Percentiles rank a stretch among this genome's conserved stretches.
Evolutionary conservation across 2,797 vertebrate genomes (phyloP).

Genomic region (Lerista edwardsae): DNA sequence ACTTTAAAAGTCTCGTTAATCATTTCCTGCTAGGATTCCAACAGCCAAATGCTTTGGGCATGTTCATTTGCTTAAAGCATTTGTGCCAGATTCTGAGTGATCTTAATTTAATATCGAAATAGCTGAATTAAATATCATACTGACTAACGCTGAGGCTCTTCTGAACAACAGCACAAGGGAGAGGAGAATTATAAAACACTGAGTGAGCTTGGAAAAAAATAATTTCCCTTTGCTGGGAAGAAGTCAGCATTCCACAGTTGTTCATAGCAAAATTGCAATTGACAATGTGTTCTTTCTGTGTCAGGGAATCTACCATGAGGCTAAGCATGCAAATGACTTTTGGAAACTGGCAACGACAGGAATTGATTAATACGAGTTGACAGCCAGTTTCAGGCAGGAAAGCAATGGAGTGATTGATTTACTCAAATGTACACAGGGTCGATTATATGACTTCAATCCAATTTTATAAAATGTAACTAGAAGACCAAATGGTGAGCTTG

Average conservation of each 20-base stretch:
- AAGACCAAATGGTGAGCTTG: not conserved
- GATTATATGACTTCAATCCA: slow-evolving; percentile 52
- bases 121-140: slow-evolving; percentile 41
- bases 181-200: not conserved
- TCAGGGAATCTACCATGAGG: slow-evolving; percentile 63
- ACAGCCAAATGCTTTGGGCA: slow-evolving; percentile 39
- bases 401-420: slow-evolving; percentile 69
- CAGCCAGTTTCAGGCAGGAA: slow-evolving; percentile 66
- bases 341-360: slow-evolving; percentile 62
- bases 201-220: slow-evolving; percentile 25
- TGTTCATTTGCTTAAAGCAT: slow-evolving; percentile 30
- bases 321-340: slow-evolving; percentile 70
- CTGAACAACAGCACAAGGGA: not conserved
- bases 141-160: slow-evolving; percentile 32
- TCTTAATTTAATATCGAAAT: slow-evolving; percentile 55
- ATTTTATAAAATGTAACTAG: slow-evolving; percentile 42
- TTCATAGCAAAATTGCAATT: slow-evolving; percentile 57
- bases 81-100: slow-evolving; percentile 42
- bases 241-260: slow-evolving; percentile 58
- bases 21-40: slow-evolving; percentile 43
- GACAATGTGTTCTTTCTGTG: slow-evolving; percentile 68
- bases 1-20: slow-evolving; percentile 63
- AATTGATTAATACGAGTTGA: slow-evolving; percentile 75
- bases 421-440: slow-evolving; percentile 63
- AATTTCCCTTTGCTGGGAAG: slow-evolving; percentile 37